Conservation (phyloP, 2,888 invertebrate species). For the Rambutsinella grinnellia region DNA sequence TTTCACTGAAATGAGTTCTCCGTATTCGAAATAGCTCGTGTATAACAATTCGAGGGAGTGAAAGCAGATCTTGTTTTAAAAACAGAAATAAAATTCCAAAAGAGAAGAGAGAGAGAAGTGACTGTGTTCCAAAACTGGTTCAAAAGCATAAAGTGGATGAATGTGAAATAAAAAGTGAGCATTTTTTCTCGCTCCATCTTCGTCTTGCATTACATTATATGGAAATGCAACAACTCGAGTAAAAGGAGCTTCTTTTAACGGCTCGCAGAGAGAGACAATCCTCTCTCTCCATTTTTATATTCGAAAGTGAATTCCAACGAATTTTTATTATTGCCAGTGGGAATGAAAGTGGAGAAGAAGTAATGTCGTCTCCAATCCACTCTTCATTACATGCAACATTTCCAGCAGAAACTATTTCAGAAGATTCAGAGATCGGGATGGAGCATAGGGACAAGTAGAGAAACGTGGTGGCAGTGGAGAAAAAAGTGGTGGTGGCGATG, state of each 20-base stretch:
- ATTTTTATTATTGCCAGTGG: conserved; percentile 52
- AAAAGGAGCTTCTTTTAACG: not conserved
- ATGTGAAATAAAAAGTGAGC: conserved; percentile 27
- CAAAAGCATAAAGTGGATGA: conserved; percentile 1
- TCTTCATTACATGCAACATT: too few relatives aligned
- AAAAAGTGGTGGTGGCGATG: too few relatives aligned
- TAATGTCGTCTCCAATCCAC: not conserved
- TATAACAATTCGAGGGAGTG: not conserved
- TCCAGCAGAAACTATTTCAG: not conserved
- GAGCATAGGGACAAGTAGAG: too few relatives aligned
- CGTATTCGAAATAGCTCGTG: too few relatives aligned
- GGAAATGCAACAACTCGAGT: conserved; percentile 23
- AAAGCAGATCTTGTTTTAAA: too few relatives aligned
- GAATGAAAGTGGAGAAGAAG: conserved; percentile 18
- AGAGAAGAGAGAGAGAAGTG: conserved; percentile 3
- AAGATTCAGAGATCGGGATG: too few relatives aligned
- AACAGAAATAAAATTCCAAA: not conserved
- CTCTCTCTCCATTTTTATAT: conserved; percentile 16
- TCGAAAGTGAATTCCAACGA: conserved; percentile 46
- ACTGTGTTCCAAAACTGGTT: conserved; percentile 3
- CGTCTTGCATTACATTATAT: not conserved
- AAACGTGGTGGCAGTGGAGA: too few relatives aligned
- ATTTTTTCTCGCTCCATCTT: not conserved
- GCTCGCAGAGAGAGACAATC: not conserved
- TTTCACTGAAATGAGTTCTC: too few relatives aligned